Percentiles rank a stretch among this genome's conserved stretches.
phyloP scores from a whole-genome alignment of 92 coral and sea anemone species.

The Porites divaricata region DNA sequence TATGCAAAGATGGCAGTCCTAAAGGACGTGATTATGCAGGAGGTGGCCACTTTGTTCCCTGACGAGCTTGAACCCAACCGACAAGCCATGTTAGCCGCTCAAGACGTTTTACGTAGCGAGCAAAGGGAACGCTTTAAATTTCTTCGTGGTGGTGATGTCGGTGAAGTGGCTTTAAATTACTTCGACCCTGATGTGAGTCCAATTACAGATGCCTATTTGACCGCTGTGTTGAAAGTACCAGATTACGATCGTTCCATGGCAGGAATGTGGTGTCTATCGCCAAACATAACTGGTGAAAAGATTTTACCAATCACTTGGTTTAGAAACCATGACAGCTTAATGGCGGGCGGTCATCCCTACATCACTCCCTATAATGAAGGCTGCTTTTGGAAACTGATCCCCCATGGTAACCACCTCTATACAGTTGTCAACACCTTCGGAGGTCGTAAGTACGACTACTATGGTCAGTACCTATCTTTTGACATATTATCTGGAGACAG shows the following conservation, averaged over 20 bases:
- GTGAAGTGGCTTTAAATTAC: not conserved
- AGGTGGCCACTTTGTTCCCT: constrained; percentile 25
- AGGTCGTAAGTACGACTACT: constrained; percentile 5
- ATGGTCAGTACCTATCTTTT: not conserved
- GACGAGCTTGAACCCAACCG: not conserved
- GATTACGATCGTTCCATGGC: constrained; percentile 34
- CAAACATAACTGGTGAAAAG: not conserved
- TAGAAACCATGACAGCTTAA: too few species aligned
- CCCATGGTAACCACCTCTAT: constrained; percentile 43
- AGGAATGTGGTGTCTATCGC: constrained; percentile 16
- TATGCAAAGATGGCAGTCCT: constrained; percentile 40
- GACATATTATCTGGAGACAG: not conserved
- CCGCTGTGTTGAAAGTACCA: not conserved
- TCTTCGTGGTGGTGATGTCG: too few species aligned
- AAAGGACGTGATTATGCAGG: constrained; percentile 44
- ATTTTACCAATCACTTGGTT: too few species aligned
- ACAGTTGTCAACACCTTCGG: constrained; percentile 33
- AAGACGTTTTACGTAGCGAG: too few species aligned
- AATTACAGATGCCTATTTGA: constrained; percentile 37
- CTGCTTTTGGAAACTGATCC: constrained; percentile 42
- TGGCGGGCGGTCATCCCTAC: too few species aligned
- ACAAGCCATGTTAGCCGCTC: not conserved
- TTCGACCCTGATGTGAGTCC: constrained; percentile 45
- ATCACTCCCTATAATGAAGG: not conserved
- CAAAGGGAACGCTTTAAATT: too few species aligned